Conservation (phyloP, 2,888 invertebrate species). For the Timema podura region DNA sequence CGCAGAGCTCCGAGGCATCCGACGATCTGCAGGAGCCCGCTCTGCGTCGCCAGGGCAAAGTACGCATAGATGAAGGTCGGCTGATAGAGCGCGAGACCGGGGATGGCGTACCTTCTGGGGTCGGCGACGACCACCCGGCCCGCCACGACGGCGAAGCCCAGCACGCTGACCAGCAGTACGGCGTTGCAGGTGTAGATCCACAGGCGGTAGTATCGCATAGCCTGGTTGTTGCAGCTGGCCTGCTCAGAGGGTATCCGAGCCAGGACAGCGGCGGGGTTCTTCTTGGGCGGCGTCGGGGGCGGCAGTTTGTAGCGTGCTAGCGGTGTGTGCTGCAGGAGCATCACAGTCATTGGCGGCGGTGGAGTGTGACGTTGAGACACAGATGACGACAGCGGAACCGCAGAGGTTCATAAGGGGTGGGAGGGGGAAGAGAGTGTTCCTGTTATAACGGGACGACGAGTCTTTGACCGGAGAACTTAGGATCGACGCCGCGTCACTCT, state of each 20-base stretch:
- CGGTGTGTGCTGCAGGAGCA: slow-evolving; percentile 32
- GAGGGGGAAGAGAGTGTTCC: too few species aligned
- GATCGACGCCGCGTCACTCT: too few species aligned
- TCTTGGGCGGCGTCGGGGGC: slow-evolving; percentile 52
- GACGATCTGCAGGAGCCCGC: slow-evolving; percentile 63
- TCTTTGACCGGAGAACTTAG: too few species aligned
- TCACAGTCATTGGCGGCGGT: slow-evolving; percentile 31
- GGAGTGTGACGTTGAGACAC: too few species aligned
- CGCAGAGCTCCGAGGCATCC: slow-evolving; percentile 79
- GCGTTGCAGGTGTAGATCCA: slow-evolving; percentile 92
- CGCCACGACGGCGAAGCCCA: slow-evolving; percentile 74
- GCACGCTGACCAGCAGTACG: slow-evolving; percentile 76
- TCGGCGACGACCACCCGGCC: slow-evolving; percentile 46
- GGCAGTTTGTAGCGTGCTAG: slow-evolving; percentile 38
- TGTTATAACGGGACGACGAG: too few species aligned
- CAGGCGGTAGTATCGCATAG: slow-evolving; percentile 79
- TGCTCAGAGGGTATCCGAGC: slow-evolving; percentile 26
- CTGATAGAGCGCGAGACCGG: slow-evolving; percentile 70
- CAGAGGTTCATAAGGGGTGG: too few species aligned
- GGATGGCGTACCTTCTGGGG: slow-evolving; percentile 55
- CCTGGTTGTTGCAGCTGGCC: slow-evolving; percentile 37
- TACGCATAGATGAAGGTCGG: slow-evolving; percentile 82
- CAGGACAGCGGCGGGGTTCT: slow-evolving; percentile 45
- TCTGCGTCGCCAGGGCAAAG: slow-evolving; percentile 72
- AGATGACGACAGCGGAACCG: too few species aligned